Percentiles rank a stretch among this genome's conserved stretches.
phyloP scores from a whole-genome alignment of 2,888 invertebrate genomes.

The Standfussiana lucernea region DNA sequence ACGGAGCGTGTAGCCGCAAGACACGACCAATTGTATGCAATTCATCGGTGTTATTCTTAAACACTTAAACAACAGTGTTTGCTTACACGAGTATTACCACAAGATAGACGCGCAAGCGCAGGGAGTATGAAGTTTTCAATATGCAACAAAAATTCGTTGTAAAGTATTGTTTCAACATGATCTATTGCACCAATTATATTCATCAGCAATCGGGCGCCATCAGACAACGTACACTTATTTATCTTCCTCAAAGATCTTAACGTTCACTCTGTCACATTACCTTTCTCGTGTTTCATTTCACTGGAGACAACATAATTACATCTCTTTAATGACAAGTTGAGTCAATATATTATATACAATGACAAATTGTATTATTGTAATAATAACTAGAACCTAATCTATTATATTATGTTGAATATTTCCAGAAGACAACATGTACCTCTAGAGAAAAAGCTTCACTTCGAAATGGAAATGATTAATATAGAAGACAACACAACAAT shows the following conservation, averaged over 20 bases:
- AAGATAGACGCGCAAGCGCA: neutral
- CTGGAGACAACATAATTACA: constrained; percentile 28
- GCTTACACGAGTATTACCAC: neutral
- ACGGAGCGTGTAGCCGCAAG: neutral
- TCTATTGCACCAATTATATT: constrained; percentile 34
- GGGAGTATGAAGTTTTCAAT: constrained; percentile 4
- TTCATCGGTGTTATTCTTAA: constrained; percentile 1
- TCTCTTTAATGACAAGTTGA: constrained; percentile 33
- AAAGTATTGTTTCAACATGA: constrained; percentile 7
- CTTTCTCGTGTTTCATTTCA: constrained; percentile 17
- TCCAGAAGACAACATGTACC: constrained; percentile 10
- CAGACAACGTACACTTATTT: constrained; percentile 6
- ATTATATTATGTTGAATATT: constrained; percentile 42
- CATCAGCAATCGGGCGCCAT: neutral
- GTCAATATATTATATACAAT: constrained; percentile 40
- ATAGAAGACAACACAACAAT: constrained; percentile 7
- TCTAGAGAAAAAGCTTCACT: neutral
- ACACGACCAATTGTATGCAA: neutral
- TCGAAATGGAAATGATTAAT: constrained; percentile 10
- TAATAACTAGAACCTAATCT: constrained; percentile 49
- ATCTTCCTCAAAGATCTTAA: constrained; percentile 38
- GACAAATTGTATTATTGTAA: constrained; percentile 35
- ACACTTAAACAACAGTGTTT: neutral
- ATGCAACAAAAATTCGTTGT: constrained; percentile 33
- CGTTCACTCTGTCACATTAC: constrained; percentile 36